These are phyloP conservation scores for Folsomia manolachei DNA, from an alignment of 2,888 invertebrate genomes.

Conservation along the genomic window DNA sequence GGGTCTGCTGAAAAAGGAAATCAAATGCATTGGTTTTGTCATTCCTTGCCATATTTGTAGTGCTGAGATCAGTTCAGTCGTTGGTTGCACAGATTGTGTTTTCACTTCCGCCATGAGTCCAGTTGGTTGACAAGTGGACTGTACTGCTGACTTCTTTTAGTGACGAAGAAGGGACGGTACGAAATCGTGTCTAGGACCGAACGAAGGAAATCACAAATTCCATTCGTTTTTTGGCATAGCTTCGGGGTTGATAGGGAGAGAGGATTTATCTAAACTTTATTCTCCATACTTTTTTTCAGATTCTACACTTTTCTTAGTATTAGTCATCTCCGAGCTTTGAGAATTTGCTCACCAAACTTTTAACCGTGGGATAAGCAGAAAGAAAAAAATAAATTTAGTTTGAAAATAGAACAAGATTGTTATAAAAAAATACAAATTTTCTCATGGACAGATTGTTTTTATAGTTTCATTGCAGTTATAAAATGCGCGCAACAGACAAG, in stretches of 20 bases:
- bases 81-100: background rate
- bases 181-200: background rate
- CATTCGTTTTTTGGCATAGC: background rate
- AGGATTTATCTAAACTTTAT: background rate
- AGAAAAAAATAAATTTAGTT: too few relatives aligned
- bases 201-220: background rate
- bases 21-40: background rate
- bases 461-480: too few relatives aligned
- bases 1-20: background rate
- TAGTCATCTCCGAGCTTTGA: too few relatives aligned
- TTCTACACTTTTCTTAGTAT: too few relatives aligned
- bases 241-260: background rate
- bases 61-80: too few relatives aligned
- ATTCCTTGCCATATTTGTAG: background rate
- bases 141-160: too few relatives aligned
- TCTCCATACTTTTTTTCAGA: too few relatives aligned
- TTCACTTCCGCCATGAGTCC: background rate
- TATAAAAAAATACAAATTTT: too few relatives aligned
- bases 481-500: background rate
- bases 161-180: background rate
- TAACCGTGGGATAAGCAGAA: too few relatives aligned
- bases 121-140: background rate
- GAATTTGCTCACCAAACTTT: too few relatives aligned
- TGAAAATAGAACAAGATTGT: too few relatives aligned
- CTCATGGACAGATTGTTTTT: too few relatives aligned